Evolutionary conservation across 2,888 invertebrate species (phyloP).

Genomic region (Orgyia antiqua): DNA sequence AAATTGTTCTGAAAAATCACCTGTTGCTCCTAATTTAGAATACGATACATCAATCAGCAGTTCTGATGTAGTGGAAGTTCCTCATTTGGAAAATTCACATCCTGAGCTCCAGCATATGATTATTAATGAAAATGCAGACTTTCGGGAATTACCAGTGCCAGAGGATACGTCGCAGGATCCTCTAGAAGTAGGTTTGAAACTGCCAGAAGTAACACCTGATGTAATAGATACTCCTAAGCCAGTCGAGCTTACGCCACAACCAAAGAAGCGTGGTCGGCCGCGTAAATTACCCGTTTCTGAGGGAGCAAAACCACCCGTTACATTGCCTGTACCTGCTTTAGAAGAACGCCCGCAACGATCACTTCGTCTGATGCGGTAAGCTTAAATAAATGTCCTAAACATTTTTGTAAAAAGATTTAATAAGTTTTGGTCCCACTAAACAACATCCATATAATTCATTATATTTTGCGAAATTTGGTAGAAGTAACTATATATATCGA

Average conservation of each 20-base stretch:
- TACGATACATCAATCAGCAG: conserved; percentile 58
- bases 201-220: conserved; percentile 27
- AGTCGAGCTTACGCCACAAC: conserved; percentile 57
- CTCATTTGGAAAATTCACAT: conserved; percentile 46
- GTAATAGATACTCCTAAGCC: conserved; percentile 34
- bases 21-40: conserved; percentile 45
- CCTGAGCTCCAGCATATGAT: conserved; percentile 59
- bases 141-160: conserved; percentile 50
- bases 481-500: too few relatives aligned
- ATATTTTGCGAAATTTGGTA: too few relatives aligned
- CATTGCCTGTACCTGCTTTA: conserved; percentile 56
- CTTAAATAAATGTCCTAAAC: too few relatives aligned
- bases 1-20: conserved; percentile 46
- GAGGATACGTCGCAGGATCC: conserved; percentile 68
- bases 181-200: conserved; percentile 53
- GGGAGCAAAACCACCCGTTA: conserved; percentile 38
- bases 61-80: conserved; percentile 48
- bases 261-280: conserved; percentile 69
- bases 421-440: too few relatives aligned
- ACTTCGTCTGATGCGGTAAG: conserved; percentile 62
- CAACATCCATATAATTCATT: too few relatives aligned
- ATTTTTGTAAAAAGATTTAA: too few relatives aligned
- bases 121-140: conserved; percentile 66
- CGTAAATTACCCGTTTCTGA: conserved; percentile 63
- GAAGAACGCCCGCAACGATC: conserved; percentile 71